A percentile compares a stretch with the other conserved stretches of the same genome.
These are phyloP conservation scores for Luidia sarsii DNA, from an alignment of 53 echinoderm and acorn worm genomes.

Conservation along the genomic window DNA sequence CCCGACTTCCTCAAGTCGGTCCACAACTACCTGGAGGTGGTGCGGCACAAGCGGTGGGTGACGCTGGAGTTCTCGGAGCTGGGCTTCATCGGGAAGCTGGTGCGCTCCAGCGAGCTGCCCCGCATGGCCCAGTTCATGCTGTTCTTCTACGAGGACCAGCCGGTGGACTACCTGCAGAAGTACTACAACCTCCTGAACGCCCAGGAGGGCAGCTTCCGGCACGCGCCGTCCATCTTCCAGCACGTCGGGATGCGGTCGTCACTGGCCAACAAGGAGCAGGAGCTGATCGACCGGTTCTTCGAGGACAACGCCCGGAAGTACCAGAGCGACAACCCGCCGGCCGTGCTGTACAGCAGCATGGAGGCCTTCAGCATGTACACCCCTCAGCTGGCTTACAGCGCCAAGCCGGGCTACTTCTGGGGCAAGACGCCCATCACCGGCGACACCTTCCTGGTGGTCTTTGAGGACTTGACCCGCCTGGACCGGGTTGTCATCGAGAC, in stretches of 20 bases:
- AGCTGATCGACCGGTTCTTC: conserved; percentile 74
- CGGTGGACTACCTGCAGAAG: conserved; percentile 80
- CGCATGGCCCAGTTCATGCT: conserved; percentile 79
- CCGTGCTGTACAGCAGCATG: conserved; percentile 80
- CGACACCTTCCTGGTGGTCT: conserved; percentile 68
- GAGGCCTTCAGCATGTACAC: conserved; percentile 81
- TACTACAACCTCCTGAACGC: conserved; percentile 75
- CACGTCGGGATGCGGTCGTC: conserved; percentile 89
- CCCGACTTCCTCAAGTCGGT: conserved; percentile 76
- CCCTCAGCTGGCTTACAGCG: conserved; percentile 76
- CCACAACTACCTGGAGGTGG: conserved; percentile 66
- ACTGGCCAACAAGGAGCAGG: conserved; percentile 72
- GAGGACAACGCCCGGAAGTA: conserved; percentile 62
- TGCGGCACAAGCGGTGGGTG: conserved; percentile 64
- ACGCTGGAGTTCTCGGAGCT: conserved; percentile 85
- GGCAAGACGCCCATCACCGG: conserved; percentile 66
- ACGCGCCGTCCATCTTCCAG: conserved; percentile 87
- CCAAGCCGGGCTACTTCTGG: conserved; percentile 93
- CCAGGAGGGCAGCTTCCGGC: conserved; percentile 68
- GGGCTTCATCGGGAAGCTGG: conserved; percentile 91
- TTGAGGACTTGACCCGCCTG: conserved; percentile 65
- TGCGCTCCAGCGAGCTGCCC: conserved; percentile 67
- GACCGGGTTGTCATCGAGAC: conserved; percentile 70
- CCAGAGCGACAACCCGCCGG: conserved; percentile 81
- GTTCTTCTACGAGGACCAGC: conserved; percentile 90